A percentile compares a stretch with the other conserved stretches of the same genome.
phyloP scores from a whole-genome alignment of 2,888 invertebrate species.

The Leucophenga maculata region DNA sequence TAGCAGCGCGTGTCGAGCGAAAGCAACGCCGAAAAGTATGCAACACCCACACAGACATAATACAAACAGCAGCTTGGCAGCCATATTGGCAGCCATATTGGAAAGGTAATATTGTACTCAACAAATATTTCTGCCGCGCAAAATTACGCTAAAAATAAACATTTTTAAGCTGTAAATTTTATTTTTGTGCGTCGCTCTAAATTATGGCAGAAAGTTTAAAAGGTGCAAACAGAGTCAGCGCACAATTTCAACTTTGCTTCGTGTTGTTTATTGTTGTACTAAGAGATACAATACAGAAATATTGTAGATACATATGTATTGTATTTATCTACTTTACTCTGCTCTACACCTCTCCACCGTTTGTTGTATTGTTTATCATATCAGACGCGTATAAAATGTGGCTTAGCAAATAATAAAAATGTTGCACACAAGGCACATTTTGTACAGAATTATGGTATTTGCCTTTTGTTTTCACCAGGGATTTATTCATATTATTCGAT shows the following conservation, averaged over 20 bases:
- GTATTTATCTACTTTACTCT: not conserved
- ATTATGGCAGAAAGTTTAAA: not conserved
- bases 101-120: not conserved
- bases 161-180: constrained; percentile 2
- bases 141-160: constrained; percentile 11
- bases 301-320: not conserved
- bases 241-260: not conserved
- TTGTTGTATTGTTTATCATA: constrained; percentile 2
- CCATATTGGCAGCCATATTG: not conserved
- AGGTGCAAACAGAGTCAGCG: not conserved
- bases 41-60: not conserved
- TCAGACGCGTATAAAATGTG: constrained; percentile 1
- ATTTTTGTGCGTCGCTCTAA: constrained; percentile 6
- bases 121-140: not conserved
- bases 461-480: not conserved
- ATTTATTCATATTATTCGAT: not conserved
- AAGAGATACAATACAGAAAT: too few species aligned
- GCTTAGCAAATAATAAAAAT: constrained; percentile 9
- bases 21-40: not conserved
- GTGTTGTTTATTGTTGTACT: not conserved
- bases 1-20: not conserved
- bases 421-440: constrained; percentile 12
- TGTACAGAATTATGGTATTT: not conserved
- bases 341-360: not conserved
- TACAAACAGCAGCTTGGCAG: not conserved